phyloP scores from a whole-genome alignment of 2,797 vertebrate species.

The Sebastes wilsoni region DNA sequence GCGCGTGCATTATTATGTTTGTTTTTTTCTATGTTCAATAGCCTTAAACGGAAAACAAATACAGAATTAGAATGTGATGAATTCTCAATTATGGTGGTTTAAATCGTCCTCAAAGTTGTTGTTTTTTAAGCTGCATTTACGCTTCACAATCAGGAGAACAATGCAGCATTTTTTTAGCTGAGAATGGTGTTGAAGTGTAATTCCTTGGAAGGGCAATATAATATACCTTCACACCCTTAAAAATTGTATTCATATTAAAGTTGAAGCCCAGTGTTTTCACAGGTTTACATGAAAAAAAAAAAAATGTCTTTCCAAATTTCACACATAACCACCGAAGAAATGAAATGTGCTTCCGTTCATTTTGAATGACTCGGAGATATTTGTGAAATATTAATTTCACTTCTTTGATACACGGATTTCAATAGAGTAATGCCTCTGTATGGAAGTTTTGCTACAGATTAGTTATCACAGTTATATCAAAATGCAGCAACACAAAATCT shows the following conservation, averaged over 20 bases:
- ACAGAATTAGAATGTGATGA: conserved; percentile 23
- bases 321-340: not conserved
- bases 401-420: not conserved
- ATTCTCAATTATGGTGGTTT: conserved; percentile 22
- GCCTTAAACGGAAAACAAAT: conserved; percentile 40
- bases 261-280: not conserved
- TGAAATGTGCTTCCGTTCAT: not conserved
- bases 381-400: conserved; percentile 4
- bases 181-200: not conserved
- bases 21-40: conserved; percentile 19
- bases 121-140: conserved; percentile 18
- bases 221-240: not conserved
- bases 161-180: not conserved
- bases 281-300: not conserved
- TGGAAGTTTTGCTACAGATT: not conserved
- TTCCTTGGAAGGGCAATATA: not conserved
- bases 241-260: not conserved
- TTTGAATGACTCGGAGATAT: not conserved
- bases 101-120: conserved; percentile 14
- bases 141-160: not conserved
- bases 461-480: not conserved
- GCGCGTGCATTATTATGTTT: conserved; percentile 20
- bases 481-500: not conserved
- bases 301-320: not conserved
- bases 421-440: not conserved